Percentiles rank a stretch among this genome's conserved stretches.
Evolutionary conservation across 2,888 invertebrate genomes (phyloP).

Genomic region (Encarsia formosa): DNA sequence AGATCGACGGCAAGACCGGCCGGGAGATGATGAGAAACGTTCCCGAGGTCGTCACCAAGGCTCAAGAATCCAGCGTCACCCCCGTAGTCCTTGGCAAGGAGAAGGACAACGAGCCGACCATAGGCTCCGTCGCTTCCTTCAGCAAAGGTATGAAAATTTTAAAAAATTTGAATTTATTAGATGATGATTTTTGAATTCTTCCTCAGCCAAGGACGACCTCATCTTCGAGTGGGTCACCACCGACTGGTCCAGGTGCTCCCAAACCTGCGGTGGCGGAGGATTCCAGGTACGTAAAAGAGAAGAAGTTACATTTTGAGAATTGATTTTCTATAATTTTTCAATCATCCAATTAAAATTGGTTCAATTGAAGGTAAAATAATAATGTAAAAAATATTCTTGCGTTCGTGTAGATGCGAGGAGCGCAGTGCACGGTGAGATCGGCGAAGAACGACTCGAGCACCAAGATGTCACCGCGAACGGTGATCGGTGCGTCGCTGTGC

Average conservation of each 20-base stretch:
- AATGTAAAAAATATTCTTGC: not conserved
- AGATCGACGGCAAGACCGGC: not conserved
- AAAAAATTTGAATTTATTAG: not conserved
- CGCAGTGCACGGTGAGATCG: slow-evolving; percentile 67
- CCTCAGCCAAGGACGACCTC: slow-evolving; percentile 45
- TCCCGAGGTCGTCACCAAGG: not conserved
- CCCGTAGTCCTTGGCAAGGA: slow-evolving; percentile 45
- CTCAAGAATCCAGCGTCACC: slow-evolving; percentile 10
- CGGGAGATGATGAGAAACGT: slow-evolving; percentile 8
- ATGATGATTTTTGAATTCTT: not conserved
- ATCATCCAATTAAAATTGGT: not conserved
- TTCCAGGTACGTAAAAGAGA: slow-evolving; percentile 53
- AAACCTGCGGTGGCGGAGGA: slow-evolving; percentile 76
- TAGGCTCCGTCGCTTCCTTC: slow-evolving; percentile 38
- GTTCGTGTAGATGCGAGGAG: slow-evolving; percentile 60
- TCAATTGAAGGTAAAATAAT: not conserved
- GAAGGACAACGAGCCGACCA: slow-evolving; percentile 42
- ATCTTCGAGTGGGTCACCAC: slow-evolving; percentile 77
- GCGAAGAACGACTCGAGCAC: slow-evolving; percentile 47
- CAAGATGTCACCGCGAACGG: slow-evolving; percentile 39
- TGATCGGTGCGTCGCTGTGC: slow-evolving; percentile 64
- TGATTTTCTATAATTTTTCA: not conserved
- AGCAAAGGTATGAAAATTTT: slow-evolving; percentile 36
- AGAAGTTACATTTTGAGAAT: too few relatives aligned
- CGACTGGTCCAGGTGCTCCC: slow-evolving; percentile 83